Percentiles rank a stretch among this genome's conserved stretches.
These are phyloP conservation scores for Biston stratarius DNA, from an alignment of 2,888 invertebrate species.

Conservation along the genomic window DNA sequence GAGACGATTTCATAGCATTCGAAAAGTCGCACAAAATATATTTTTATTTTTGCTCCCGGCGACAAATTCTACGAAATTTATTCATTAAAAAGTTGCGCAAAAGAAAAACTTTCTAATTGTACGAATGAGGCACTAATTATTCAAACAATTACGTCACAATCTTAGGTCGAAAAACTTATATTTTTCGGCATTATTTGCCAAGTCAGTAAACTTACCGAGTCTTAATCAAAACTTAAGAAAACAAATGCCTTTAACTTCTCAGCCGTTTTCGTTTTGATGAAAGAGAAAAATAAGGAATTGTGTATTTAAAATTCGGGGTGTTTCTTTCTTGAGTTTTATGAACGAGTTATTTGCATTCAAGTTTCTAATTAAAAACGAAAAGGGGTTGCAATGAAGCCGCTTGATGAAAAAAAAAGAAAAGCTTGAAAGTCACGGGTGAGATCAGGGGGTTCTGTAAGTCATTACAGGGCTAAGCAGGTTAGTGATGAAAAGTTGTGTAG, in stretches of 20 bases:
- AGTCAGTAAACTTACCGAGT: slow-evolving; percentile 54
- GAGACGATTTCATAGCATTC: slow-evolving; percentile 24
- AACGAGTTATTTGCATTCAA: slow-evolving; percentile 71
- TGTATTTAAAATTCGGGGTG: slow-evolving; percentile 57
- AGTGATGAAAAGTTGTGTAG: too few relatives aligned
- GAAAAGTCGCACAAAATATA: slow-evolving; percentile 28
- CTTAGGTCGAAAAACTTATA: slow-evolving; percentile 61
- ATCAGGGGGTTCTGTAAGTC: background rate
- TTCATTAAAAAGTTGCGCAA: slow-evolving; percentile 64
- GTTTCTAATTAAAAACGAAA: slow-evolving; percentile 62
- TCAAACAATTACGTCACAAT: slow-evolving; percentile 72
- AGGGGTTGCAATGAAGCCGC: slow-evolving; percentile 45
- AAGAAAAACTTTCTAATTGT: slow-evolving; percentile 65
- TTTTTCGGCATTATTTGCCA: slow-evolving; percentile 67
- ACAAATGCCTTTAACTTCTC: slow-evolving; percentile 70
- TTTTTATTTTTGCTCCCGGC: slow-evolving; percentile 32
- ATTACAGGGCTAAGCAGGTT: background rate
- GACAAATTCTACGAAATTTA: slow-evolving; percentile 50
- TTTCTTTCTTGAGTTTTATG: slow-evolving; percentile 63
- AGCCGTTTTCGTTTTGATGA: slow-evolving; percentile 63
- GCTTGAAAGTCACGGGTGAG: slow-evolving; percentile 38
- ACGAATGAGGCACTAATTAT: slow-evolving; percentile 79
- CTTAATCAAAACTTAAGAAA: slow-evolving; percentile 79
- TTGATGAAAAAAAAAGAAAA: slow-evolving; percentile 16
- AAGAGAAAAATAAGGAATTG: slow-evolving; percentile 60